These are phyloP conservation scores for Drosophila sturtevanti DNA, from an alignment of 1,140 invertebrate genomes.

Conservation along the genomic window DNA sequence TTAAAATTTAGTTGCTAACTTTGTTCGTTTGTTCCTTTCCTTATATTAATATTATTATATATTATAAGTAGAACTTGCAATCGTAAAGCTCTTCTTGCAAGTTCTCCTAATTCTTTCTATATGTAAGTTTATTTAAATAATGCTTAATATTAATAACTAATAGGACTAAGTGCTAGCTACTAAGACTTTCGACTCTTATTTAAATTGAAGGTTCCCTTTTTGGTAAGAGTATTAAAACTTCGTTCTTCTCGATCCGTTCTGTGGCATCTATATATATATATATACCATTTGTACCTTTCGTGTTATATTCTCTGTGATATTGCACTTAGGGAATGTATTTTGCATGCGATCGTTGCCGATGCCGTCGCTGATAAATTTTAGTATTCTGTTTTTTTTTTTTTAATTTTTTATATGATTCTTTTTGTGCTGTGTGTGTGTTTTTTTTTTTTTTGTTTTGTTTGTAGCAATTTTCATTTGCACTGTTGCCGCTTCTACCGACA, in stretches of 20 bases:
- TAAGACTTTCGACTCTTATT: too few species aligned
- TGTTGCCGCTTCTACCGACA: conserved; percentile 56
- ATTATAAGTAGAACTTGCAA: too few species aligned
- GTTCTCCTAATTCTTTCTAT: too few species aligned
- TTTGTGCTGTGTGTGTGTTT: not conserved
- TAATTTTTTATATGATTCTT: not conserved
- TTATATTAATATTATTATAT: too few species aligned
- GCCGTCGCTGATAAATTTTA: conserved; percentile 41
- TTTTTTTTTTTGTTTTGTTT: conserved; percentile 12
- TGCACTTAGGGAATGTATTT: conserved; percentile 59
- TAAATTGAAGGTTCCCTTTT: too few species aligned
- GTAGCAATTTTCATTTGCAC: conserved; percentile 62
- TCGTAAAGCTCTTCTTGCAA: too few species aligned
- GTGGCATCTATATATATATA: not conserved
- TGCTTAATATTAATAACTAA: too few species aligned
- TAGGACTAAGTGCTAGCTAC: too few species aligned
- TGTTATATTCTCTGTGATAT: conserved; percentile 51
- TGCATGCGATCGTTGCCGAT: conserved; percentile 72
- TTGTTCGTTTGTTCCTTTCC: too few species aligned
- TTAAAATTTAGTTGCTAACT: too few species aligned
- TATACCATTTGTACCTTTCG: conserved; percentile 22
- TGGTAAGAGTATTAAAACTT: conserved; percentile 17
- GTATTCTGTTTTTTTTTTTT: conserved; percentile 36
- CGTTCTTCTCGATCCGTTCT: not conserved
- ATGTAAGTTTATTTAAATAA: too few species aligned